Conservation (phyloP, 2,113 vertebrate genomes). For the Anser brachyrhynchus region DNA sequence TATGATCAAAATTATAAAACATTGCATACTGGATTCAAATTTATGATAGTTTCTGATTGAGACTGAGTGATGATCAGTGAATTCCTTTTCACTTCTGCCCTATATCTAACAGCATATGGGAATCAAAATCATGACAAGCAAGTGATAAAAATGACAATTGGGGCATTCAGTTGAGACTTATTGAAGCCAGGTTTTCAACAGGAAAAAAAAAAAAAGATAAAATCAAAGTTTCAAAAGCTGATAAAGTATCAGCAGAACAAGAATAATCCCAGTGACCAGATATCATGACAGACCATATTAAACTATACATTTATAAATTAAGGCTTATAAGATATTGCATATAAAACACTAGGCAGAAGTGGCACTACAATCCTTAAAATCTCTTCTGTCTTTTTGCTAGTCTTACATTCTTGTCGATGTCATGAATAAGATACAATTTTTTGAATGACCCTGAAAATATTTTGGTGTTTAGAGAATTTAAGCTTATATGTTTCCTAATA, state of each 20-base stretch:
- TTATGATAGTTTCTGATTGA: neutral
- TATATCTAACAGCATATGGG: neutral
- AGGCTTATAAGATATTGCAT: neutral
- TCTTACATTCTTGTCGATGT: neutral
- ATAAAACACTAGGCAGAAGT: neutral
- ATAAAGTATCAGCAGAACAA: neutral
- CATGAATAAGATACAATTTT: neutral
- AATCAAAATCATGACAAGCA: neutral
- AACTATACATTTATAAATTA: neutral
- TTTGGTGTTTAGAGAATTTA: conserved; percentile 17
- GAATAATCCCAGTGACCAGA: neutral
- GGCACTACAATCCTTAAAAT: neutral
- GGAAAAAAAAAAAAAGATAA: neutral
- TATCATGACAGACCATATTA: neutral
- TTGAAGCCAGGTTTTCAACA: neutral
- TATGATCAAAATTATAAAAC: neutral
- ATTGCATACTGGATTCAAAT: neutral
- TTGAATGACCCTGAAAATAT: neutral
- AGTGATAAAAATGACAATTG: neutral
- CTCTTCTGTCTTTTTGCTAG: neutral
- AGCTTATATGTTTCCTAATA: neutral
- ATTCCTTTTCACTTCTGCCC: neutral
- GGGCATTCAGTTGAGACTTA: neutral
- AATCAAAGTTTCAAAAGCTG: neutral
- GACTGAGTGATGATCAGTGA: neutral